Evolutionary conservation across 2,888 invertebrate species (phyloP), one percentile per base, ranked within the genome.

Genomic region (Micoletzkya japonica): DNA sequence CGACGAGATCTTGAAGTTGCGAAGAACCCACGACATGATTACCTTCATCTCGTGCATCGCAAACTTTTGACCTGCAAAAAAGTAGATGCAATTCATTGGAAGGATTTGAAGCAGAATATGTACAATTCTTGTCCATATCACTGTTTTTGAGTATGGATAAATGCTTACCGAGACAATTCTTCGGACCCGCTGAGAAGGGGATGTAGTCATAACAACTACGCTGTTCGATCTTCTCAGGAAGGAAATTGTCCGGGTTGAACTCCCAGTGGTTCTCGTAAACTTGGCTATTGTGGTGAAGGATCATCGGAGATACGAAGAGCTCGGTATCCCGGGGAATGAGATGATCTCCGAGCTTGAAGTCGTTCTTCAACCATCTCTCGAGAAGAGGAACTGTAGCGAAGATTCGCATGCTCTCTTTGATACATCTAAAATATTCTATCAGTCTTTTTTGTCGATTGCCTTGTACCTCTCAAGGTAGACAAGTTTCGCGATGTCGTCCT

Each of bases 11-110:
- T 71, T 71, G 74, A 84, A 86, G 50, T 81, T 79, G 6, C 86
- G 76, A 30, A 87, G 79, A 17, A 86, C 77, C 20, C 80, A 76
- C 0, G 86, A 81, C 66, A 87, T 72, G 37, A 86, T 72, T 1
- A 83, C 81, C 72, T 87, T 87, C 76, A 85, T 85, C 71, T 87
- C 87, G 73, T 85, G 72, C 74, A 86, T 64, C 28, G 87, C 87
- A 81, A 87, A 87, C 70, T 85, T 86, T 73, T 86, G 86, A 57
- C 86, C 86, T 86, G 72, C n/a, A 61, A n/a, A 10, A 24, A n/a
- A n/a, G 7, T 14, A 24, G 10, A 20, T 54, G 10, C 10, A 54
- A 10, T 20, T 44, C 44, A 44, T 44, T 20, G 10, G 44, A 44
- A 20, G 14, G 20, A 44, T 14, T 14, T 44, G 10, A 44, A 44